Conservation (phyloP, 2,113 vertebrate species). For the Scomber japonicus region DNA sequence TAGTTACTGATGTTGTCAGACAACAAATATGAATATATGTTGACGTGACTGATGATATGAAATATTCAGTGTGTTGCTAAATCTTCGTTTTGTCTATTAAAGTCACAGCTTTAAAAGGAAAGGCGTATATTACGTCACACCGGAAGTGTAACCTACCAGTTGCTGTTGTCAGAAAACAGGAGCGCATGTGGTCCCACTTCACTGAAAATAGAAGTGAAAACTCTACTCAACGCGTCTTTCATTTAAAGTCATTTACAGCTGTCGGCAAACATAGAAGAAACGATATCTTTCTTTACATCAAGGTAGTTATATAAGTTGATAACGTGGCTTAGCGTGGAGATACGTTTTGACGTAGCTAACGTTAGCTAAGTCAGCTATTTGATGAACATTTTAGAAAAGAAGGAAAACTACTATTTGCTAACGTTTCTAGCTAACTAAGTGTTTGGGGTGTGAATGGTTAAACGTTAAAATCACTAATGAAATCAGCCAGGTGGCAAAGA, state of each 20-base stretch:
- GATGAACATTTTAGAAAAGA: no score
- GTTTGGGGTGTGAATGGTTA: no score
- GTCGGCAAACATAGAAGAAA: background rate
- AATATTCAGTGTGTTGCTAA: background rate
- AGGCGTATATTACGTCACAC: rapidly evolving
- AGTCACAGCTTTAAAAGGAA: background rate
- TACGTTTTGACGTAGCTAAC: background rate
- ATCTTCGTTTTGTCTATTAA: rapidly evolving
- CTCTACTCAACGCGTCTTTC: background rate
- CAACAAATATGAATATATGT: background rate
- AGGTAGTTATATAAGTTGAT: constrained; percentile 33
- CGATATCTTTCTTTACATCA: background rate
- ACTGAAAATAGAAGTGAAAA: background rate
- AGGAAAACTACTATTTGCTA: background rate
- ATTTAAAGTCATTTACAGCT: background rate
- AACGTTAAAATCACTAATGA: background rate
- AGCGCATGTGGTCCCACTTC: constrained; percentile 3
- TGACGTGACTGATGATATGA: background rate
- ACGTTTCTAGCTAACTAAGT: background rate
- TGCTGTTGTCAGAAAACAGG: background rate
- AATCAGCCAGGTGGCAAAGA: background rate
- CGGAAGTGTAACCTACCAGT: constrained; percentile 28
- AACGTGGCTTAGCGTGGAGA: background rate
- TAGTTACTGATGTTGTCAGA: background rate
- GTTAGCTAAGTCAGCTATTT: constrained; percentile 29